Base-by-base conservation (phyloP, 2,888 invertebrate genomes). In the Sarcophaga carnaria region DNA sequence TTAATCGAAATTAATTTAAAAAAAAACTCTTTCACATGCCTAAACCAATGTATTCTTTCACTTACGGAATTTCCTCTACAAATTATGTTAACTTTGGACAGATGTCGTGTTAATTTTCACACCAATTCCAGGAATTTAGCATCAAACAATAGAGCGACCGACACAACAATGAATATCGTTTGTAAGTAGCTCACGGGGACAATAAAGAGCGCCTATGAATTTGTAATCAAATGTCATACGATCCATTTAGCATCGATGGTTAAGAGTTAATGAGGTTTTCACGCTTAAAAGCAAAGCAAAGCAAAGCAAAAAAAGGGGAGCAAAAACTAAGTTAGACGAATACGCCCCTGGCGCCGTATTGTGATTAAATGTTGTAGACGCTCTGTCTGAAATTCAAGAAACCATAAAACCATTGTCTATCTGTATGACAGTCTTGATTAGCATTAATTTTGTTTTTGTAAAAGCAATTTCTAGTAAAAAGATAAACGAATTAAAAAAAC, bases 291-390 rank as follows among this genome's bases (percentile, higher is more conserved):
- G 37, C 60, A 63, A 37, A 37, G 8, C 37, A 37, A 37, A 6
- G 0, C 4, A 10, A 20, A 20, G 20, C 20, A 20, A 20, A 37
- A 37, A 37, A 8, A 2, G 37, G 37, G 37, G 37, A 1, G 8
- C 66, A 79, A 71, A 59, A 83, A 66, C 63, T 79, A 66, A 78
- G 69, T 87, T 74, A 67, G 20, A 78, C 25, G 47, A 62, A 20
- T 37, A 10, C 37, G 8, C 83, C 83, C 62, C 75, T 71, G 86
- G 81, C 86, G 86, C 83, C 86, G 70, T 81, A 49, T 87, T 83
- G 27, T 80, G 77, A 54, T 66, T 78, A 81, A 64, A 14, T 25
- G 22, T 3, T 59, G 45, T 59, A 76, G 82, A 67, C 76, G 79
- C 72, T 25, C 20, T 82, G 76, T 80, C 80, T 76, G 79, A 72